Evolutionary conservation across 2,113 vertebrate species (phyloP).

Genomic region (Oryzias javanicus): DNA sequence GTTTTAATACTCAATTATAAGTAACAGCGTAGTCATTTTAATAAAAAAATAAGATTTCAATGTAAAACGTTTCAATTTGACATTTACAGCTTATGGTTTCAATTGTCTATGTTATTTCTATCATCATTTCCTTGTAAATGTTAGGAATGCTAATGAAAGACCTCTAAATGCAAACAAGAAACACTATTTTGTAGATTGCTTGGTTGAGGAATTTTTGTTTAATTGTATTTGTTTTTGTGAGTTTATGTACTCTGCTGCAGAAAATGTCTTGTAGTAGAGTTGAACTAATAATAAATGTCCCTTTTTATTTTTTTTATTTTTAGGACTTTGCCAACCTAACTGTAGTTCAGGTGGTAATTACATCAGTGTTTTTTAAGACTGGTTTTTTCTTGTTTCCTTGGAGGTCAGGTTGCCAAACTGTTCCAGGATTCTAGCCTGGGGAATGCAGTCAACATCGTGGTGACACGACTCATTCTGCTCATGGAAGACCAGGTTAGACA

Average conservation of each 20-base stretch:
- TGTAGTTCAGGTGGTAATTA: neutral
- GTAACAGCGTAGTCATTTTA: too few relatives aligned
- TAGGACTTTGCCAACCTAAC: neutral
- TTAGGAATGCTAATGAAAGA: slow-evolving; percentile 67
- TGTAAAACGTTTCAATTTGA: neutral
- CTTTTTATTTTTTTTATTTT: neutral
- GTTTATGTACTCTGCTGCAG: neutral
- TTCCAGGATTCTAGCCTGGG: slow-evolving; percentile 99
- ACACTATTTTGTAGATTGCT: too few relatives aligned
- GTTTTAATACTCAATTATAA: too few relatives aligned
- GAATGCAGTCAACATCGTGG: slow-evolving; percentile 95
- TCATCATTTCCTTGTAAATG: slow-evolving; percentile 32
- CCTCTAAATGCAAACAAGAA: too few relatives aligned
- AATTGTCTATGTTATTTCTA: slow-evolving; percentile 32
- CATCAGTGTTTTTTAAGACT: slow-evolving; percentile 89
- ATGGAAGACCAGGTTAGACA: slow-evolving; percentile 93
- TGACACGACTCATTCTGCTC: slow-evolving; percentile 93
- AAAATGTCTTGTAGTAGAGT: too few relatives aligned
- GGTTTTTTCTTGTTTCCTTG: slow-evolving; percentile 99
- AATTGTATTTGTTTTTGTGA: neutral
- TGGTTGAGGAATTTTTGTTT: neutral
- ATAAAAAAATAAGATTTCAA: too few relatives aligned
- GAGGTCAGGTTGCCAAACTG: slow-evolving; percentile 99
- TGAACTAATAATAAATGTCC: too few relatives aligned
- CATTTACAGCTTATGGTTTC: slow-evolving; percentile 18